Base-by-base conservation (phyloP, 2,797 vertebrate genomes). In the Xerus rutilus region DNA sequence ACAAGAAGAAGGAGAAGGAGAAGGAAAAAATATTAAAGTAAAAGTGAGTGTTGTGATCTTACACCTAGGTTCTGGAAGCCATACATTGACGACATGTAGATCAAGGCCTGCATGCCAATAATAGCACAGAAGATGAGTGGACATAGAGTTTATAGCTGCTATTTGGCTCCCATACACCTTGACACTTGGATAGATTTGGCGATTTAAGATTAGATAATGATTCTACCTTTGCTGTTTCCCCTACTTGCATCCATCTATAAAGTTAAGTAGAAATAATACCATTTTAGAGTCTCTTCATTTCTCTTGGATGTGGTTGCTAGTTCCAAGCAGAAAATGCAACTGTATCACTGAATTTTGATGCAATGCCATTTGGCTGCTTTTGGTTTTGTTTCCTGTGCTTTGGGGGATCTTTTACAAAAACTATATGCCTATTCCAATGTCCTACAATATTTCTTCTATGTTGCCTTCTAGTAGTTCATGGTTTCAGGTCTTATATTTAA, bases 1-100 rank as follows among this genome's bases (percentile, higher is more conserved):
- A 14, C 17, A 21, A 57, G 0, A 57, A 57, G 0, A 57, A 57
- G 20, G 21, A 57, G 20, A 57, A 57, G 5, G 6, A 57, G 5
- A 21, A 57, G 43, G 17, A 54, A 6, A 17, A 20, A 79, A n/a
- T n/a, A 14, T 86, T 62, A 74, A 76, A 39, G 20, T 9, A 67
- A 20, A 32, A 8, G 47, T 35, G 39, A 83, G 30, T 59, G 0
- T 14, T 79, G 32, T 2, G 23, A 73, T 59, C 2, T n/a, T 43
- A 3, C 5, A 62, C 3, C 1, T 28, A 35, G 7, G 69, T 10
- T 54, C 14, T 18, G 30, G 23, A 21, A 49, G 28, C 12, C 1
- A 2, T n/a, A 2, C 4, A 9, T 0, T 25, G 47, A 17, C n/a
- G 47, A 17, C n/a, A 18, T 62, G 11, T 7, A 30, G 30, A 35